These are phyloP conservation scores for Bolborhynchus lineola DNA, from an alignment of 2,113 vertebrate genomes.

Conservation along the genomic window DNA sequence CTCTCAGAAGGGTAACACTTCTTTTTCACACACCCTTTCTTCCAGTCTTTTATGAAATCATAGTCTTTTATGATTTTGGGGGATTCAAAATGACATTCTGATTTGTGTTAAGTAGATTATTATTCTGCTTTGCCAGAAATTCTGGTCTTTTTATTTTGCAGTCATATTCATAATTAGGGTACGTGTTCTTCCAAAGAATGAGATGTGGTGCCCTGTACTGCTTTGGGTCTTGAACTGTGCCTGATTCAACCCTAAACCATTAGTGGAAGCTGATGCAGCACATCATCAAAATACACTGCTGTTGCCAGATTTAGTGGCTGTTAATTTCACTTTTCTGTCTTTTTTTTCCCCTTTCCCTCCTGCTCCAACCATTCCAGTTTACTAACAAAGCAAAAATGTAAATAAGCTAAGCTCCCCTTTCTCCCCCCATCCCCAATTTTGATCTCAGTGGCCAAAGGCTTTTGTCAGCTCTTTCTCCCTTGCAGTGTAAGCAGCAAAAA, in stretches of 20 bases:
- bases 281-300: slow-evolving; percentile 36
- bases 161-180: not conserved
- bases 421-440: slow-evolving; percentile 21
- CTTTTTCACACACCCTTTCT: not conserved
- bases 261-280: slow-evolving; percentile 66
- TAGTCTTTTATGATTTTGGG: not conserved
- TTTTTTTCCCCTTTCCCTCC: not conserved
- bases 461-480: slow-evolving; percentile 72
- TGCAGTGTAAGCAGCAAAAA: slow-evolving; percentile 48
- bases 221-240: slow-evolving; percentile 33
- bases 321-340: slow-evolving; percentile 57
- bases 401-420: slow-evolving; percentile 63
- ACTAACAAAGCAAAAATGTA: slow-evolving; percentile 82
- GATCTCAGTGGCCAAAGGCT: slow-evolving; percentile 63
- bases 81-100: not conserved
- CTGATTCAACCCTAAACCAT: slow-evolving; percentile 15
- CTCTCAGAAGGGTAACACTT: not conserved
- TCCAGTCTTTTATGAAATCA: not conserved
- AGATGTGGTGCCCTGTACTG: not conserved
- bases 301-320: slow-evolving; percentile 58
- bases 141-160: not conserved
- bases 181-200: not conserved
- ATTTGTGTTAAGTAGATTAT: not conserved
- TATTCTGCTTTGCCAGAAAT: slow-evolving; percentile 30
- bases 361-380: slow-evolving; percentile 52